Base-by-base conservation (phyloP, 30 jellyfish, hydroid and myxozoan genomes). In the Turritopsis dohrnii region DNA sequence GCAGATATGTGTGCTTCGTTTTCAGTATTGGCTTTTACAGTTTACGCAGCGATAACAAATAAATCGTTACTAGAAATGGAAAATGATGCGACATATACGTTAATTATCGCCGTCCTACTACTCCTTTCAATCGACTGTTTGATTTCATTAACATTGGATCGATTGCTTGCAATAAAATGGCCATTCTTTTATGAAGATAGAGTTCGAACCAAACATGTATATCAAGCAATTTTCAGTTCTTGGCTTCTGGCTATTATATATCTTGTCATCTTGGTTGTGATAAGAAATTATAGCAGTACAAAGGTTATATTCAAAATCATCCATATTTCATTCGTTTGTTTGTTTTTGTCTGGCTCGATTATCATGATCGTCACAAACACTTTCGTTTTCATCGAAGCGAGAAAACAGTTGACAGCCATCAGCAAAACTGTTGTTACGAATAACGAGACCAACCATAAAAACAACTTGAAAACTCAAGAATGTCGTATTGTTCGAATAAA, bases 301-400 rank as follows among this genome's bases (percentile, higher is more conserved):
- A n/a, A n/a, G 19, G 30, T 69, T 16, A 27, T 27, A n/a, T 69
- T 69, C 77, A 27, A 1, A 0, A 23, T 19, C 1, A 21, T 69
- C 28, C 77, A 69, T 69, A 8, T 0, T 69, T 69, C 77, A 0
- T 69, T 69, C 22, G 28, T 69, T n/a, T 7, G 23, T 19, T 23
- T 69, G 30, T n/a, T 69, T 19, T n/a, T 69, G 4, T 23, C 77
- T 19, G 22, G 77, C 30, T 69, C 30, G 16, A 27, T 69, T 21
- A 21, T 19, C 19, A 69, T 69, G 77, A 23, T 69, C 30, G 8
- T 69, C 8, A n/a, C 77, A 0, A 69, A 69, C 77, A 69, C 16
- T 69, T n/a, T 69, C 30, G 30, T 69, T n/a, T 69, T n/a, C 77
- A 27, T 69, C 77, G 77, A 69, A 19, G 77, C 77, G 19, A 69